Conservation (phyloP, 2,888 invertebrate genomes). For the Caenorhabditis afra region DNA sequence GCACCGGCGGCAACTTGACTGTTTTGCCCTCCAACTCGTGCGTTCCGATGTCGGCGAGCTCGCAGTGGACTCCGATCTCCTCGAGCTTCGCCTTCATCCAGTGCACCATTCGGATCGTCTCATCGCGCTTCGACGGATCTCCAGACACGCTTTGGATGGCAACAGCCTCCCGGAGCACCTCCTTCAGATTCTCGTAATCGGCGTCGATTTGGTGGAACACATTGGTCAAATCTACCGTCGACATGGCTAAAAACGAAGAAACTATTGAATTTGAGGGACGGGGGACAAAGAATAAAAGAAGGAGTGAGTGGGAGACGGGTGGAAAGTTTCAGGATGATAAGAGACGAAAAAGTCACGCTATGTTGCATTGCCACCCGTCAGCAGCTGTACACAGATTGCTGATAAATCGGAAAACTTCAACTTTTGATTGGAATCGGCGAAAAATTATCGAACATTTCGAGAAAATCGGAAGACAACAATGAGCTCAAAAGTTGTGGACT, state of each 20-base stretch:
- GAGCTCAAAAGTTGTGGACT: background rate
- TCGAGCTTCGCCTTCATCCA: conserved; percentile 83
- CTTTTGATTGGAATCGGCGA: conserved; percentile 9
- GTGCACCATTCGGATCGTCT: conserved; percentile 90
- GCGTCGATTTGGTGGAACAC: conserved; percentile 60
- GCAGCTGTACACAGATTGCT: conserved; percentile 49
- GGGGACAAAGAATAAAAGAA: conserved; percentile 12
- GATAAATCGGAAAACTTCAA: conserved; percentile 15
- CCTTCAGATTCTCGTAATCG: conserved; percentile 53
- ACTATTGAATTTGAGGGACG: background rate
- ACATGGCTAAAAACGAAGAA: conserved; percentile 12
- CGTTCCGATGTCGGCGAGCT: conserved; percentile 65
- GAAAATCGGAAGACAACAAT: background rate
- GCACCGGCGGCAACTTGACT: conserved; percentile 73
- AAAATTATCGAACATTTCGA: conserved; percentile 9
- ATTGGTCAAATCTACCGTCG: conserved; percentile 47
- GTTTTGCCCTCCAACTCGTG: conserved; percentile 66
- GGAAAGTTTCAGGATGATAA: conserved; percentile 14
- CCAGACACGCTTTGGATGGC: conserved; percentile 95
- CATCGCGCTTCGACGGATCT: conserved; percentile 88
- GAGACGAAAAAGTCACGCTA: conserved; percentile 46
- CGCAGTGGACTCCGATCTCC: conserved; percentile 56
- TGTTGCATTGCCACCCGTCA: conserved; percentile 46
- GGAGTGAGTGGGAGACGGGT: background rate
- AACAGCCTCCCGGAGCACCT: conserved; percentile 85